These are phyloP conservation scores for Bombylius discolor DNA, from an alignment of 2,888 invertebrate species.

Conservation along the genomic window DNA sequence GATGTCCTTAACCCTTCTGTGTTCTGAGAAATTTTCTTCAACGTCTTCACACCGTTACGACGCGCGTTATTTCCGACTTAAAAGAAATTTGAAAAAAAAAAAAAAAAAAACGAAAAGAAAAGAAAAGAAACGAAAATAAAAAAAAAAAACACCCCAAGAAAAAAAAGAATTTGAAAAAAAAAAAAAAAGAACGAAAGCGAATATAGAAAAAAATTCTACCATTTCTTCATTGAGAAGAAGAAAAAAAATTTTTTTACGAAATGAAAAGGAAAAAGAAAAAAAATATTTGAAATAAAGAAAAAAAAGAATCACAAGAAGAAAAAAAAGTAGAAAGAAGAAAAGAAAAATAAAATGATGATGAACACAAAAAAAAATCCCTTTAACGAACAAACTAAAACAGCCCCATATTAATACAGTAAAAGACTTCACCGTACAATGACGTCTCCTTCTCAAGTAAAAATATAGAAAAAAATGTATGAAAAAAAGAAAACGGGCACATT, in stretches of 20 bases:
- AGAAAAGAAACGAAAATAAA: background rate
- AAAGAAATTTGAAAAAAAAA: background rate
- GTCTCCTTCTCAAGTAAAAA: conserved; percentile 26
- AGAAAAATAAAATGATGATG: background rate
- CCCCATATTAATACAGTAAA: background rate
- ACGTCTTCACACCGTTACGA: background rate
- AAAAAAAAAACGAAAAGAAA: background rate
- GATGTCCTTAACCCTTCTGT: conserved; percentile 33
- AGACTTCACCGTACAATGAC: background rate
- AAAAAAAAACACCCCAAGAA: background rate
- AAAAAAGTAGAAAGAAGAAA: background rate
- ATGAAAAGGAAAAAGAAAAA: conserved; percentile 11
- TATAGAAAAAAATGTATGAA: background rate
- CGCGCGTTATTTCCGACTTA: background rate
- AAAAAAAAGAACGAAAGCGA: conserved; percentile 4
- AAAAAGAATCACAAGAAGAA: background rate
- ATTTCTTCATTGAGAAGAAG: conserved; percentile 8
- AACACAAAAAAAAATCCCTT: background rate
- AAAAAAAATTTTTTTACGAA: too few relatives aligned
- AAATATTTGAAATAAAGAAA: conserved; percentile 11
- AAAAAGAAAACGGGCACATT: too few relatives aligned
- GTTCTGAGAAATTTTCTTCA: background rate
- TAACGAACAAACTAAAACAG: background rate
- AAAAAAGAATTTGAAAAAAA: conserved; percentile 5
- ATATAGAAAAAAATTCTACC: background rate